Evolutionary conservation across 2,113 vertebrate species (phyloP), one percentile per base, ranked within the genome.

Genomic region (Xyliphius kryptos): DNA sequence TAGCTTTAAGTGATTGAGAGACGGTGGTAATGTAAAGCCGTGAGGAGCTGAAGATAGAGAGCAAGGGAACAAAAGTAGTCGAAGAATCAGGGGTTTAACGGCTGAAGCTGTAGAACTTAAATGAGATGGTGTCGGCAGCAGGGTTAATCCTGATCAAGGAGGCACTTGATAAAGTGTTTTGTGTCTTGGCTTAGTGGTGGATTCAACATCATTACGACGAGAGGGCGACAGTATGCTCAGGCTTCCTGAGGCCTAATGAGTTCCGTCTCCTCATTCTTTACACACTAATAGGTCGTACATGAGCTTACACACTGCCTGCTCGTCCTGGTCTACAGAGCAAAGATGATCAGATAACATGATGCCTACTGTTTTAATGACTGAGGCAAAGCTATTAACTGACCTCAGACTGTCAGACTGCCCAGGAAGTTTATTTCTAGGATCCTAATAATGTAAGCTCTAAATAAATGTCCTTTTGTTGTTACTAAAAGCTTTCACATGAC

Each of bases 181-280:
- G 69, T 57, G 41, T 69, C 71, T 73, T 67, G 59, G 32, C 40
- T 55, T 77, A 66, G 56, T 72, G 12, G 53, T 12, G 66, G 77
- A 83, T 81, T 77, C 75, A 77, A 77, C 82, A 82, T 86, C 84
- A 83, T 86, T 84, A 87, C 57, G 70, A 48, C 5, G 77, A 80
- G 75, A 80, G 68, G 49, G 81, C 81, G 77, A 80, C 78, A 75
- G 73, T 83, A 78, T 84, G 82, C 66, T 83, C 61, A 66, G 68
- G 69, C 68, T 55, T 36, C 71, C 64, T 72, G 7, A 69, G 56
- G 65, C 53, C 53, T 87, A 87, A 87, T 79, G 84, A 86, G 81
- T 76, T 73, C 77, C 74, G 61, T 57, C 75, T 77, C 58, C 64
- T 78, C 82, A 86, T 86, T 79, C 74, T 81, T 86, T 82, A 84